Evolutionary conservation across 2,888 invertebrate species (phyloP), one percentile per base, ranked within the genome.

Genomic region (Drosophila emarginata): DNA sequence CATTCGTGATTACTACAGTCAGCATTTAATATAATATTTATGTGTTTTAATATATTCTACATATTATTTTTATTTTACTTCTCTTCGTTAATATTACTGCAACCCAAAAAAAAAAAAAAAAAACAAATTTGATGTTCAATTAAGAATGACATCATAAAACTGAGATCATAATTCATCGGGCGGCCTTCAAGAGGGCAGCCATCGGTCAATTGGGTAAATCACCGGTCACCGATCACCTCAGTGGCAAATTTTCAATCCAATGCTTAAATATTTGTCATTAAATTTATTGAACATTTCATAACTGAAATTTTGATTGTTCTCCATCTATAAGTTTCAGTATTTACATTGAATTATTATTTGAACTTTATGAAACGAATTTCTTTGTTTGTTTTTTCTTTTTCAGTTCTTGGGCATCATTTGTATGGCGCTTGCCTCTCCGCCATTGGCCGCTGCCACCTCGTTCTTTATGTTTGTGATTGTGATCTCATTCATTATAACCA

Each of bases 401-500:
- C 94, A 97, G 97, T 80, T 95, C 58, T 90, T 97, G 73, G 97
- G 97, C 71, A 96, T 97, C 72, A 93, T 97, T 84, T 97, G 97
- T 88, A 96, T 97, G 96, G 93, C 95, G 12, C 93, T 96, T 76
- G 96, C 95, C 2, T 95, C 97, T 2, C 96, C 97, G 5, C 94
- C 94, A 0, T 92, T 91, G 78, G 74, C 92, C 51, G 88, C 91
- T 18, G 94, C 94, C 57, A 95, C 96, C 11, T 94, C 95, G 78
- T 97, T 96, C 94, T 98, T 97, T 93, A 94, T 97, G 67, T 96
- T 97, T 90, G 97, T 97, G 60, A 96, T 95, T 15, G 95, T 96
- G 71, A 93, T 95, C 73, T 94, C 96, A 74, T 97, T 97, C 92
- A 96, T 97, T 87, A 94, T 95, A 57, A 96, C 96, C 0, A 92